Conservation (phyloP, 2,888 invertebrate species). For the Trachelus stipa region DNA sequence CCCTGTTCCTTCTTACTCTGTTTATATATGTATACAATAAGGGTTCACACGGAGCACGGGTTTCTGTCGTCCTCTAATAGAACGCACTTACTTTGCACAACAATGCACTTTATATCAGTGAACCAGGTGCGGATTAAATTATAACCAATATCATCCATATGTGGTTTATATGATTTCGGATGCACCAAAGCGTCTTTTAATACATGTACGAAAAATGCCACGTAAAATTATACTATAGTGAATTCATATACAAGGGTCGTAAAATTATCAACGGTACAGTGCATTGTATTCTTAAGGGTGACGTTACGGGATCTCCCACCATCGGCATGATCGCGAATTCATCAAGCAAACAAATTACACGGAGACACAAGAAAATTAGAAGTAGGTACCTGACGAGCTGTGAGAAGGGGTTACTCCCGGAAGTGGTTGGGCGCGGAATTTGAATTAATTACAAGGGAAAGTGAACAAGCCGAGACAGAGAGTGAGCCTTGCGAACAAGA, state of each 20-base stretch:
- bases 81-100: neutral
- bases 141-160: neutral
- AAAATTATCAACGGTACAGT: neutral
- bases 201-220: neutral
- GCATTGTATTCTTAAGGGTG: neutral
- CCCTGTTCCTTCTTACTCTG: neutral
- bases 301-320: neutral
- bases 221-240: too few relatives aligned
- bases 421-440: slow-evolving; percentile 40
- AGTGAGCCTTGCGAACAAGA: slow-evolving; percentile 23
- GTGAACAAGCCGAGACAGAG: slow-evolving; percentile 38
- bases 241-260: neutral
- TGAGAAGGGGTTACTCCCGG: slow-evolving; percentile 15
- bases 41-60: neutral
- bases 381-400: slow-evolving; percentile 7
- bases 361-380: neutral
- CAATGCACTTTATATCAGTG: neutral
- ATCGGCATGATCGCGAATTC: neutral
- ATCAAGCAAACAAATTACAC: slow-evolving; percentile 3
- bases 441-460: slow-evolving; percentile 52
- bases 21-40: neutral
- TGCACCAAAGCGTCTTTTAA: neutral
- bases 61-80: too few relatives aligned
- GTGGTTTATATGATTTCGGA: too few relatives aligned
- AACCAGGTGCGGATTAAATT: neutral